Conservation (phyloP, 2,888 invertebrate genomes). For the Caenorhabditis macrosperma region DNA sequence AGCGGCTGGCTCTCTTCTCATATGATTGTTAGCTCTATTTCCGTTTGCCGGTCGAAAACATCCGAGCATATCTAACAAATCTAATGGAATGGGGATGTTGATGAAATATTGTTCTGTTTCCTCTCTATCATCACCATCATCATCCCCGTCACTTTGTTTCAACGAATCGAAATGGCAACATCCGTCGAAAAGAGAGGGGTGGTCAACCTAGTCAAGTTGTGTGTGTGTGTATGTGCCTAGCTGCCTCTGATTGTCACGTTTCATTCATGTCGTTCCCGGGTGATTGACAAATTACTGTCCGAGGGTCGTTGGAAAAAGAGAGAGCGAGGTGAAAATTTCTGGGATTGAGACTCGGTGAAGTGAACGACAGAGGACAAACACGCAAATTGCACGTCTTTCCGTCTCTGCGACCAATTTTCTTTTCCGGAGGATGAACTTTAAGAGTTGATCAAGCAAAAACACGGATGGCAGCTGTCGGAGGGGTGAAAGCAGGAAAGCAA, state of each 20-base stretch:
- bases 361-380: background rate
- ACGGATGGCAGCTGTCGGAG: slow-evolving; percentile 18
- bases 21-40: slow-evolving; percentile 8
- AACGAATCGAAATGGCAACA: background rate
- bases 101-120: background rate
- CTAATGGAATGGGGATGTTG: slow-evolving; percentile 7
- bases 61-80: background rate
- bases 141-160: background rate
- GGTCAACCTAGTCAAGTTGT: background rate
- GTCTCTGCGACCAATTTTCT: background rate
- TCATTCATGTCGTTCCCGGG: slow-evolving; percentile 46
- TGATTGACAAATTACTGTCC: slow-evolving; percentile 55
- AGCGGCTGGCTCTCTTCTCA: background rate
- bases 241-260: slow-evolving; percentile 47
- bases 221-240: background rate
- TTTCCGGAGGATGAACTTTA: slow-evolving; percentile 28
- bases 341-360: background rate
- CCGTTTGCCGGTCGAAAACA: slow-evolving; percentile 2
- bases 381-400: background rate
- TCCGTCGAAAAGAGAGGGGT: background rate
- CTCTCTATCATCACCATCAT: background rate
- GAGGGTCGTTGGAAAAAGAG: slow-evolving; percentile 20
- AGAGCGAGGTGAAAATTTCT: slow-evolving; percentile 3
- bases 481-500: background rate
- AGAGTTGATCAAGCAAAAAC: slow-evolving; percentile 36